Percentiles rank a stretch among this genome's conserved stretches.
phyloP scores from a whole-genome alignment of 1,140 invertebrate genomes.

The Drosophila santomea region DNA sequence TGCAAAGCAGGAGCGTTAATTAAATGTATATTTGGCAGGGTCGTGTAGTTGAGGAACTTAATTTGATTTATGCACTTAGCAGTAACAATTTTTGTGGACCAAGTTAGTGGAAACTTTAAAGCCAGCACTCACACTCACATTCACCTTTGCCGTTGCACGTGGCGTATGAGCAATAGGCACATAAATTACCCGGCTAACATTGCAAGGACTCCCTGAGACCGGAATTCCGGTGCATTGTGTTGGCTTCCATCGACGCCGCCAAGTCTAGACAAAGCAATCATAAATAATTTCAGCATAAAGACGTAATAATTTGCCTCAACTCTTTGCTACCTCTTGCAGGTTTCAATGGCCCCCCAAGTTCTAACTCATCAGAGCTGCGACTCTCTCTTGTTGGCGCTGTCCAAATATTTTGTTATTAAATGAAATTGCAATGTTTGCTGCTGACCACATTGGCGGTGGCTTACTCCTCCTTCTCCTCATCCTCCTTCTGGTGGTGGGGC shows the following conservation, averaged over 20 bases:
- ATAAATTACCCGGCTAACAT: constrained; percentile 61
- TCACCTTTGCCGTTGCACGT: constrained; percentile 43
- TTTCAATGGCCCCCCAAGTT: background rate
- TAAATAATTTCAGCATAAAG: constrained; percentile 82
- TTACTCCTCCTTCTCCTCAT: constrained; percentile 21
- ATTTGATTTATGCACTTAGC: too few relatives aligned
- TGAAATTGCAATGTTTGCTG: constrained; percentile 79
- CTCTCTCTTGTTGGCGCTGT: constrained; percentile 28
- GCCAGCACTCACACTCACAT: background rate
- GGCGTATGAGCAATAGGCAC: constrained; percentile 70
- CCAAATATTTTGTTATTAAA: constrained; percentile 83
- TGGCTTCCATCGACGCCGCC: constrained; percentile 49
- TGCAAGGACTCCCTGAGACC: constrained; percentile 47
- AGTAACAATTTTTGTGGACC: background rate
- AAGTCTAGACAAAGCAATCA: constrained; percentile 81
- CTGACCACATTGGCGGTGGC: constrained; percentile 59
- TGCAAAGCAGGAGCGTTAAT: too few relatives aligned
- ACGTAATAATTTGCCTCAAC: constrained; percentile 73
- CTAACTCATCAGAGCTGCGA: constrained; percentile 7
- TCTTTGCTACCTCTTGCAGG: constrained; percentile 23
- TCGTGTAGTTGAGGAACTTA: too few relatives aligned
- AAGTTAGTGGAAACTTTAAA: background rate
- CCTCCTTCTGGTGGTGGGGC: background rate
- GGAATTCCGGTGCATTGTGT: constrained; percentile 80
- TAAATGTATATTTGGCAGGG: too few relatives aligned